Conservation (phyloP, 2,113 vertebrate species). For the Onychostoma macrolepis region DNA sequence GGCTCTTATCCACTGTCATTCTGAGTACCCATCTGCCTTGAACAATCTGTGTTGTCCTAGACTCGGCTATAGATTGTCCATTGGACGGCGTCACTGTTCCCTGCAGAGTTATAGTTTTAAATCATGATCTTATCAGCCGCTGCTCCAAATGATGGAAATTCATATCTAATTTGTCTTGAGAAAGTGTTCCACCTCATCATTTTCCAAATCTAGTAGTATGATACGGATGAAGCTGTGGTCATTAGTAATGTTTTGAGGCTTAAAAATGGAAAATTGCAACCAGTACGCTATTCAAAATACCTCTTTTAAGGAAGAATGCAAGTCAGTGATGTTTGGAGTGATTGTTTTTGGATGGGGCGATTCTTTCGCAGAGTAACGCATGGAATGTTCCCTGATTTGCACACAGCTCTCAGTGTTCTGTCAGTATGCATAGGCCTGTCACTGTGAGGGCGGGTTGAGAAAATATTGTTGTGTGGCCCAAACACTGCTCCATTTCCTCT, state of each 20-base stretch:
- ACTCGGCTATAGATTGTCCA: neutral
- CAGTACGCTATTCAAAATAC: neutral
- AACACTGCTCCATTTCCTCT: slow-evolving; percentile 66
- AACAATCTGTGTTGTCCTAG: neutral
- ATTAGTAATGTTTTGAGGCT: neutral
- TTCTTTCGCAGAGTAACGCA: neutral
- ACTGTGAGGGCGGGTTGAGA: slow-evolving; percentile 48
- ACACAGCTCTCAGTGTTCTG: neutral
- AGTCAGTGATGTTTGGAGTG: neutral
- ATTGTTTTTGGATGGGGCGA: neutral
- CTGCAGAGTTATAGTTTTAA: neutral
- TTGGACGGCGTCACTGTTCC: neutral
- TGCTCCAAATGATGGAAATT: neutral
- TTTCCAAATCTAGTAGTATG: neutral
- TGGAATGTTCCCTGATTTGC: neutral
- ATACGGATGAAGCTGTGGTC: neutral
- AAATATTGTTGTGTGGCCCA: slow-evolving; percentile 54
- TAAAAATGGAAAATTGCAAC: neutral
- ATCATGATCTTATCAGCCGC: neutral
- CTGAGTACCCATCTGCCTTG: slow-evolving; percentile 9
- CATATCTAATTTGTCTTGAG: neutral
- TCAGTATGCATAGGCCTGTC: neutral
- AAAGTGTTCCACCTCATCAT: neutral
- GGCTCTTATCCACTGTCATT: slow-evolving; percentile 2
- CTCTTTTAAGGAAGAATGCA: neutral